Percentiles rank a stretch among this genome's conserved stretches.
Conservation (phyloP, 2,797 vertebrate species). For the Pseudocheirus occidentalis region DNA sequence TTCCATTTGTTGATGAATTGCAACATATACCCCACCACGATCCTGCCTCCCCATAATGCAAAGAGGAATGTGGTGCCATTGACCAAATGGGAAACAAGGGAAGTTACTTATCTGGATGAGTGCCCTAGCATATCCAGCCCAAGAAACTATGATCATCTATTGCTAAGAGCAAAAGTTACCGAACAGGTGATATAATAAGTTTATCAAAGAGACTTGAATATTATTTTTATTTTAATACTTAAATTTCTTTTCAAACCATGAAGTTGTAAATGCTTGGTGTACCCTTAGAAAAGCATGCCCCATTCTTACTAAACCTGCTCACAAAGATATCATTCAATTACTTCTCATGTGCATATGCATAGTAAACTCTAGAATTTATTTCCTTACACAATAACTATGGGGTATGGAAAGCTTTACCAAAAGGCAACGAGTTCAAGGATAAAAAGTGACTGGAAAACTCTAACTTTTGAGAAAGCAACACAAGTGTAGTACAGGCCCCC, state of each 20-base stretch:
- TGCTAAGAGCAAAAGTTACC: background rate
- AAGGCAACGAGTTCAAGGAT: background rate
- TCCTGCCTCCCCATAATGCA: background rate
- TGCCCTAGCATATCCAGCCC: background rate
- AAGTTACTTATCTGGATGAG: background rate
- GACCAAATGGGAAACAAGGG: background rate
- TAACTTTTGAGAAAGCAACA: background rate
- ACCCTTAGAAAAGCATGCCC: background rate
- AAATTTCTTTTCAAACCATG: background rate
- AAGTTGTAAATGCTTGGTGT: background rate
- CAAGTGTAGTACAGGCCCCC: background rate
- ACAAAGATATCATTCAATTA: background rate
- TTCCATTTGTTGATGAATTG: background rate
- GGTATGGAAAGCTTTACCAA: background rate
- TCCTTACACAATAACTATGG: background rate
- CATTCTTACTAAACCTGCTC: background rate
- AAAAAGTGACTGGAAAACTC: background rate
- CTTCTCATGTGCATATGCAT: background rate
- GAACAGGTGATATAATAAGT: background rate
- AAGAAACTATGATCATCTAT: background rate
- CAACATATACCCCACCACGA: background rate
- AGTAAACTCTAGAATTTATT: background rate
- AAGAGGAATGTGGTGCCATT: background rate
- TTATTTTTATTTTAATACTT: background rate
- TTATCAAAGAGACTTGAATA: background rate